These are phyloP conservation scores for Halcyon leucocephala DNA, from an alignment of 2,797 vertebrate genomes.

Conservation along the genomic window DNA sequence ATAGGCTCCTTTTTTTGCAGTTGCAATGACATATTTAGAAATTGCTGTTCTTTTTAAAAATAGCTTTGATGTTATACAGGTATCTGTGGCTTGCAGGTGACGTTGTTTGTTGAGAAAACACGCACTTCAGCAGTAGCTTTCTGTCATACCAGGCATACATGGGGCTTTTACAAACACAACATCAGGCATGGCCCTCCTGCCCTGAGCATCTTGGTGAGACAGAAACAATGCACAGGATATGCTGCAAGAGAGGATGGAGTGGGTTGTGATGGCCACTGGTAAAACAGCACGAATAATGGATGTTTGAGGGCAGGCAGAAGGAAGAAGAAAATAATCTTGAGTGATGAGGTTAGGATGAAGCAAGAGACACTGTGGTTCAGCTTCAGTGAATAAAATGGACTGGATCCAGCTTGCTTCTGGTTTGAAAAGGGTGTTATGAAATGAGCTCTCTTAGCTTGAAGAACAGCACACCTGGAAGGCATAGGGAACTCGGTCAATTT, in stretches of 20 bases:
- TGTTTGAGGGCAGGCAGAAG: not conserved
- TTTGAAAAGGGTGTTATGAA: not conserved
- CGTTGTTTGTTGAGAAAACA: constrained; percentile 11
- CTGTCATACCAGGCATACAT: not conserved
- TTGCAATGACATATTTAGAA: constrained; percentile 19
- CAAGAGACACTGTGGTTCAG: not conserved
- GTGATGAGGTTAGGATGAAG: not conserved
- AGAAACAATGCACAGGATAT: rapidly evolving
- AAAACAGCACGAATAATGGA: not conserved
- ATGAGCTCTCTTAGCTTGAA: not conserved
- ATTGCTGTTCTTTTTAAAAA: constrained; percentile 17
- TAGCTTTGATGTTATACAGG: not conserved
- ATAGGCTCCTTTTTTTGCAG: not conserved
- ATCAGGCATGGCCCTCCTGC: not conserved
- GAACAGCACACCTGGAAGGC: not conserved
- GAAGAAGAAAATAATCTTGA: not conserved
- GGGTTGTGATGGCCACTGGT: not conserved
- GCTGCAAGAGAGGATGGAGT: not conserved
- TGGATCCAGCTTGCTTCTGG: not conserved
- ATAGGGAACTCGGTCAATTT: not conserved
- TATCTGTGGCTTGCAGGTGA: not conserved
- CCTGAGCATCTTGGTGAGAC: not conserved
- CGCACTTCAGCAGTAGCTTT: not conserved
- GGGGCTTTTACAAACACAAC: not conserved
- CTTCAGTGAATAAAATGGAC: not conserved